Percentiles rank a stretch among this genome's conserved stretches.
Conservation (phyloP, 2,888 invertebrate genomes). For the Agrilus mali region DNA sequence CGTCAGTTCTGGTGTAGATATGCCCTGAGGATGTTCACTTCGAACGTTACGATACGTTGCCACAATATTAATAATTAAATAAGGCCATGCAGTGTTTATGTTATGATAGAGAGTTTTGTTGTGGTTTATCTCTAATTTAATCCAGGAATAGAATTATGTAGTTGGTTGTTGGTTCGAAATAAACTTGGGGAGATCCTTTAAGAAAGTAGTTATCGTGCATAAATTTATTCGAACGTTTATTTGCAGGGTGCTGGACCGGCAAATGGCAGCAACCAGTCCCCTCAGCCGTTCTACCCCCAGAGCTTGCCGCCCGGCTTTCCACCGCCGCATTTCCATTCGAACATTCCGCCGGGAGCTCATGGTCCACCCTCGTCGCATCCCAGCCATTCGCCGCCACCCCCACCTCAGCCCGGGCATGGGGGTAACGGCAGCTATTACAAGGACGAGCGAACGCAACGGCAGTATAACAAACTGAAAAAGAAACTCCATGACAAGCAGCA, state of each 20-base stretch:
- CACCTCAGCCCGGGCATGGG: slow-evolving; percentile 23
- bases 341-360: slow-evolving; percentile 38
- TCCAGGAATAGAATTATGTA: too few relatives aligned
- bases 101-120: too few relatives aligned
- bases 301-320: slow-evolving; percentile 42
- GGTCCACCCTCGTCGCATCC: slow-evolving; percentile 45
- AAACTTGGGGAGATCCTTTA: too few relatives aligned
- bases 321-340: slow-evolving; percentile 38
- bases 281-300: slow-evolving; percentile 51
- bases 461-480: slow-evolving; percentile 62
- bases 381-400: slow-evolving; percentile 56
- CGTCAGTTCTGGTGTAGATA: too few relatives aligned
- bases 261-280: slow-evolving; percentile 56
- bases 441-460: slow-evolving; percentile 67
- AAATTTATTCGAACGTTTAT: slow-evolving; percentile 4
- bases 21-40: too few relatives aligned
- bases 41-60: too few relatives aligned
- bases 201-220: too few relatives aligned
- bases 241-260: slow-evolving; percentile 56
- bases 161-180: too few relatives aligned
- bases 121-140: too few relatives aligned
- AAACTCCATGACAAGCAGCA: slow-evolving; percentile 49
- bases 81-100: too few relatives aligned
- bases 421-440: slow-evolving; percentile 43
- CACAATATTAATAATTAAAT: too few relatives aligned